A percentile compares a stretch with the other conserved stretches of the same genome.
phyloP scores from a whole-genome alignment of 2,797 vertebrate species.

The Podargus strigoides region DNA sequence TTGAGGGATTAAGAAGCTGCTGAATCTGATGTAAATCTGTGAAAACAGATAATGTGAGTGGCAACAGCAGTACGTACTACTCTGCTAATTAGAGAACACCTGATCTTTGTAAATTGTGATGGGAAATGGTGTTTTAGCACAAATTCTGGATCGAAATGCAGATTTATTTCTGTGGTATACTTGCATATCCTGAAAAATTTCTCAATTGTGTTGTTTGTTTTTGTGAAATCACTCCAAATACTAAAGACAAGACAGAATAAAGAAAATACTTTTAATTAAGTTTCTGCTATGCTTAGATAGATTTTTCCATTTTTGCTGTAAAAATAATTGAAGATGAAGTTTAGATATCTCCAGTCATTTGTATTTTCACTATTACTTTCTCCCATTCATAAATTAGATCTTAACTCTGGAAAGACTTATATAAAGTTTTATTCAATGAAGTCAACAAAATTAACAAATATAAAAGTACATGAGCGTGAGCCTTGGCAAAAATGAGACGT shows the following conservation, averaged over 20 bases:
- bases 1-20: background rate
- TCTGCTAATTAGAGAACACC: background rate
- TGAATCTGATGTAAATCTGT: background rate
- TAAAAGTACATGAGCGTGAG: background rate
- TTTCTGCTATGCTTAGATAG: background rate
- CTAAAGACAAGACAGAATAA: background rate
- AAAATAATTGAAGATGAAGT: background rate
- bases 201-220: background rate
- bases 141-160: background rate
- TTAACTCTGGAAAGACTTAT: background rate
- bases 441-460: background rate
- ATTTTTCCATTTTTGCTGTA: background rate
- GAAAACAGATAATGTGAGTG: background rate
- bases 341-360: background rate
- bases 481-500: background rate
- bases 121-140: background rate
- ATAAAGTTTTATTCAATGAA: background rate
- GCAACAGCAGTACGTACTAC: background rate
- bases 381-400: background rate
- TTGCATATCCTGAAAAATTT: background rate
- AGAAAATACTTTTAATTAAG: background rate
- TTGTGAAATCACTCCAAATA: background rate
- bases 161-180: background rate
- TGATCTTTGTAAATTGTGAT: background rate
- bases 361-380: background rate